These are phyloP conservation scores for Drosophila orena DNA, from an alignment of 1,140 invertebrate genomes.

Conservation along the genomic window DNA sequence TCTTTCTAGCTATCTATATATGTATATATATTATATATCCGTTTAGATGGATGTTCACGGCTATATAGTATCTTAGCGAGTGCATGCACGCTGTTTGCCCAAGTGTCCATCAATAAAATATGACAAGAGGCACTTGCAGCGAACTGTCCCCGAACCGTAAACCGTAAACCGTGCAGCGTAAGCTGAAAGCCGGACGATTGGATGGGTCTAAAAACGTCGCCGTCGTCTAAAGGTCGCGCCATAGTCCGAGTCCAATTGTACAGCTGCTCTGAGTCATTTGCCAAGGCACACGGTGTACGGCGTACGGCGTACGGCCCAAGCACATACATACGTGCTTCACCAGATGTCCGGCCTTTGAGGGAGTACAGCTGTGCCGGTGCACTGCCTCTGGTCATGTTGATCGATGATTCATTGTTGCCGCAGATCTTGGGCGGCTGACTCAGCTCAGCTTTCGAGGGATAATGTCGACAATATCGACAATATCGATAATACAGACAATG, in stretches of 20 bases:
- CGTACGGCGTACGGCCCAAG: too few relatives aligned
- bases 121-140: slow-evolving; percentile 49
- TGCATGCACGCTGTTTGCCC: slow-evolving; percentile 48
- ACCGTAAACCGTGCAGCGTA: slow-evolving; percentile 7
- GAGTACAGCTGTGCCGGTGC: slow-evolving; percentile 23
- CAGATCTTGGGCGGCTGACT: not conserved
- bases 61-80: slow-evolving; percentile 38
- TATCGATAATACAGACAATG: too few relatives aligned
- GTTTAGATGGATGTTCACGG: slow-evolving; percentile 18
- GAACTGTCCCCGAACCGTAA: slow-evolving; percentile 33
- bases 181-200: slow-evolving; percentile 1
- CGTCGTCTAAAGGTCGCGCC: slow-evolving; percentile 34
- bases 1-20: slow-evolving; percentile 3
- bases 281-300: slow-evolving; percentile 14
- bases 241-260: slow-evolving; percentile 16
- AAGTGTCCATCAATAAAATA: slow-evolving; percentile 65
- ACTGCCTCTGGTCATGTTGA: slow-evolving; percentile 1
- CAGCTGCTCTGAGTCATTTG: slow-evolving; percentile 49
- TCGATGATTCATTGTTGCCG: slow-evolving; percentile 4
- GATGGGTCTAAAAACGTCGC: slow-evolving; percentile 22
- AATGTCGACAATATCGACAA: too few relatives aligned
- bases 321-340: not conserved
- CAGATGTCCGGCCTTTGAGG: slow-evolving; percentile 40
- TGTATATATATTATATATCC: slow-evolving; percentile 20
- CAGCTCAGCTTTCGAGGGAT: too few relatives aligned